Evolutionary conservation across 2,888 invertebrate species (phyloP).

Genomic region (Melanostoma scalare): DNA sequence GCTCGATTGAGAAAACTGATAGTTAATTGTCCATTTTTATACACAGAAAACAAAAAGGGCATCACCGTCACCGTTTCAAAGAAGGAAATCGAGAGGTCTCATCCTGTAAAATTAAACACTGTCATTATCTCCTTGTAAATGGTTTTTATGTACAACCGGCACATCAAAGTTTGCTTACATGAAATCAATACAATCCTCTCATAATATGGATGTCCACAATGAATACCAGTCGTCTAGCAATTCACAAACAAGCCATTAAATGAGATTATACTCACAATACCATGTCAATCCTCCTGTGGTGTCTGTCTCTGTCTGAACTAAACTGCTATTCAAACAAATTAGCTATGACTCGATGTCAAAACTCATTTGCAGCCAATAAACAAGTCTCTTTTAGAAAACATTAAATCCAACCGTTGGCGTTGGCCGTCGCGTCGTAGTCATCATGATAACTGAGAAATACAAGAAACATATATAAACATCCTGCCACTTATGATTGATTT

Average conservation of each 20-base stretch:
- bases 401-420: slow-evolving; percentile 39
- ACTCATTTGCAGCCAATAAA: slow-evolving; percentile 36
- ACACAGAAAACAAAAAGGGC: no score
- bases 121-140: no score
- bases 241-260: background rate
- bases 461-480: slow-evolving; percentile 25
- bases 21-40: no score
- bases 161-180: no score
- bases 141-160: no score
- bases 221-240: background rate
- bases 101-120: no score
- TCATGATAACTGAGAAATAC: slow-evolving; percentile 34
- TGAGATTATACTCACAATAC: no score
- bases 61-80: no score
- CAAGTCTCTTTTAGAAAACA: slow-evolving; percentile 27
- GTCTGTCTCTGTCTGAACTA: background rate
- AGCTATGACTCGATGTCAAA: slow-evolving; percentile 43
- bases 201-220: slow-evolving; percentile 1
- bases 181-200: no score
- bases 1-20: no score
- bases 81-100: no score
- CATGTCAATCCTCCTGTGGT: background rate
- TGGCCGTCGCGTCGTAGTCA: slow-evolving; percentile 20
- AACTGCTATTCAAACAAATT: slow-evolving; percentile 49
- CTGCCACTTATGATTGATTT: slow-evolving; percentile 62